Evolutionary conservation across 1,140 invertebrate genomes (phyloP), one percentile per base, ranked within the genome.

Genomic region (Plutomurus gul): DNA sequence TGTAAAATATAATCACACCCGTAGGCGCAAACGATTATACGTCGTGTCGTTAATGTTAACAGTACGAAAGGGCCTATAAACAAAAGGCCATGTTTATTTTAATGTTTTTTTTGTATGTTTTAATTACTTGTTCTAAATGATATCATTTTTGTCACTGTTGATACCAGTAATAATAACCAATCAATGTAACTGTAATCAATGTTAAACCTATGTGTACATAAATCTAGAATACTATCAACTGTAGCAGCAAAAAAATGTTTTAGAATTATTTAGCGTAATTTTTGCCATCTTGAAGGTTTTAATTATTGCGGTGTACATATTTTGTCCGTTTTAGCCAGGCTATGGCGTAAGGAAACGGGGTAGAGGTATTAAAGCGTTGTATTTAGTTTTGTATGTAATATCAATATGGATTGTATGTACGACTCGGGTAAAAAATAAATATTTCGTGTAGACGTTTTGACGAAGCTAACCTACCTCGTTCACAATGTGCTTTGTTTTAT

Each of bases 381-480:
- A 22, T 51, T 51, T 51, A 39, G 25, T 51, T 51, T 18, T 22
- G 20, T 51, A 51, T 51, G 18, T 20, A 51, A 20, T 20, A 20
- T 51, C 20, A 22, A 51, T 22, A 8, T 51, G 25, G 25, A 22
- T n/a, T 10, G 47, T 51, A 22, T 18, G 20, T 47, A 47, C n/a
- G n/a, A 47, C n/a, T n/a, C n/a, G 43, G 13, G 25, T 49, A 16
- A 22, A 22, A 51, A n/a, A 22, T 22, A 22, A 51, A 51, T 51
- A 51, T 22, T 51, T 51, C 47, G 47, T 51, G 47, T 51, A 51
- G n/a, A n/a, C n/a, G n/a, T n/a, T n/a, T n/a, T n/a, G n/a, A n/a
- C n/a, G n/a, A n/a, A n/a, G n/a, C n/a, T n/a, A n/a, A n/a, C n/a
- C n/a, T n/a, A n/a, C n/a, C n/a, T n/a, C n/a, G n/a, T n/a, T n/a